Evolutionary conservation across 2,797 vertebrate species (phyloP).

Genomic region (Spinibarbus caldwelli): DNA sequence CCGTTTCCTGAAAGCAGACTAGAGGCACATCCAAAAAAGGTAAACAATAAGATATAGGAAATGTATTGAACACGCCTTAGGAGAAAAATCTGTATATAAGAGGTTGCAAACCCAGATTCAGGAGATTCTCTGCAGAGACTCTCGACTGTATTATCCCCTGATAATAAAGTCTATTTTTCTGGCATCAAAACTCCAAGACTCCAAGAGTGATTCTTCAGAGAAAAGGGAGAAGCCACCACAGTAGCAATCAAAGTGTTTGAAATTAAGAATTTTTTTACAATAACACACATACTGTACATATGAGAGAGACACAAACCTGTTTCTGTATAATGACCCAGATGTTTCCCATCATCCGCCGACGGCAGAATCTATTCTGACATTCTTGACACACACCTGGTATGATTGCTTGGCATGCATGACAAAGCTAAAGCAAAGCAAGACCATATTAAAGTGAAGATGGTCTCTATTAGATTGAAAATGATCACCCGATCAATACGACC

Average conservation of each 20-base stretch:
- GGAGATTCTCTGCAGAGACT: too few species aligned
- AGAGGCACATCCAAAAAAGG: too few species aligned
- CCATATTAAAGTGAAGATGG: slow-evolving; percentile 58
- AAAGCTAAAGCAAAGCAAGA: slow-evolving; percentile 55
- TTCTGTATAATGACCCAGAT: slow-evolving; percentile 35
- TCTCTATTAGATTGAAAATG: slow-evolving; percentile 66
- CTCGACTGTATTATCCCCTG: too few species aligned
- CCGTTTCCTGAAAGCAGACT: too few species aligned
- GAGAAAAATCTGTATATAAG: too few species aligned
- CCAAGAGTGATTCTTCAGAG: too few species aligned
- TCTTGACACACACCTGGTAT: slow-evolving; percentile 43
- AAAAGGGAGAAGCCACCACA: too few species aligned
- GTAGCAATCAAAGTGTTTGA: not conserved
- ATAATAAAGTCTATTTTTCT: too few species aligned
- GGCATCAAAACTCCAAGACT: too few species aligned
- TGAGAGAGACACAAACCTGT: not conserved
- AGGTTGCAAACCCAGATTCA: too few species aligned
- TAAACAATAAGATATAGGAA: too few species aligned
- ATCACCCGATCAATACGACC: slow-evolving; percentile 64
- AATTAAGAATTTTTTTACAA: not conserved
- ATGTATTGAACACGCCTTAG: too few species aligned
- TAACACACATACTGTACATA: not conserved
- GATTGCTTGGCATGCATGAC: slow-evolving; percentile 57
- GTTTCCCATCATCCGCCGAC: slow-evolving; percentile 30
- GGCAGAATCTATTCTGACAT: slow-evolving; percentile 46